phyloP scores from a whole-genome alignment of 1,140 invertebrate genomes.

The Leptinotarsa lineolata region DNA sequence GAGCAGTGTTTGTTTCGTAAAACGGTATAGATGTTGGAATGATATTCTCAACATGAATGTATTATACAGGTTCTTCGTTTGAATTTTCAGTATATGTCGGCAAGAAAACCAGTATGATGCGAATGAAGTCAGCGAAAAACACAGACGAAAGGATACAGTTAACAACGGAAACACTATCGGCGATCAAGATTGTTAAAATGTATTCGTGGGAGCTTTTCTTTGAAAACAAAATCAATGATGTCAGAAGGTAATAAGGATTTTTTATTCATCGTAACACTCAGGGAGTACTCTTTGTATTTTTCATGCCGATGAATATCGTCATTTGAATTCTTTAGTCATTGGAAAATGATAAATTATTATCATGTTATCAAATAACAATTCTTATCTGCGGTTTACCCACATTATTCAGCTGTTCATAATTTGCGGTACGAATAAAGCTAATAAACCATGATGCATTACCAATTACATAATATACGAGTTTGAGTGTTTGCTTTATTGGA shows the following conservation, averaged over 20 bases:
- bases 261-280: no score
- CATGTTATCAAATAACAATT: neutral
- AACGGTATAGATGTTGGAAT: no score
- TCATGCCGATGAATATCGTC: neutral
- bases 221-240: constrained; percentile 63
- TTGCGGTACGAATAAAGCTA: neutral
- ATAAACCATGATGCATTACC: neutral
- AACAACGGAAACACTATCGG: constrained; percentile 83
- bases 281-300: neutral
- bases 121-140: constrained; percentile 41
- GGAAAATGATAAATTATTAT: constrained; percentile 8
- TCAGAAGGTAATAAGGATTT: constrained; percentile 36
- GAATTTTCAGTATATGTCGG: constrained; percentile 44
- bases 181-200: constrained; percentile 87
- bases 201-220: constrained; percentile 86
- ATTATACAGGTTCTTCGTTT: no score
- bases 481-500: no score
- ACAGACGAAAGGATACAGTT: constrained; percentile 83
- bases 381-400: neutral
- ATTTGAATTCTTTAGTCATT: constrained; percentile 14
- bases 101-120: constrained; percentile 32
- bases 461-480: neutral
- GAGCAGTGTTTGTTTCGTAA: no score
- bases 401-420: neutral
- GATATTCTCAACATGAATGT: no score